Conservation (phyloP, 1,140 invertebrate species). For the Megalonaias nervosa region DNA sequence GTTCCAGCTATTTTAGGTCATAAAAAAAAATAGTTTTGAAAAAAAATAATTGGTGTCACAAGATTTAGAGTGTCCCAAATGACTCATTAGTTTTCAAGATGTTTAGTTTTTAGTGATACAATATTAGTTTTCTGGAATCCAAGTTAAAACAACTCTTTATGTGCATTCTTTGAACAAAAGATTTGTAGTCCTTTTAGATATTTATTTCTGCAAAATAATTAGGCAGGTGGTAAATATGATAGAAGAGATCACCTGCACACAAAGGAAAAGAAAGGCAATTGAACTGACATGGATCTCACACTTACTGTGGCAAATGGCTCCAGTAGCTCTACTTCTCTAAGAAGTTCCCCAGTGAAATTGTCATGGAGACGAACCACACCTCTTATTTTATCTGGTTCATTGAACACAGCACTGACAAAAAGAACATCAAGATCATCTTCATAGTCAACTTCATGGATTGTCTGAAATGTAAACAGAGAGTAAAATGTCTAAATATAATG, state of each 20-base stretch:
- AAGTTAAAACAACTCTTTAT: too few species aligned
- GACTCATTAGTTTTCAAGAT: too few species aligned
- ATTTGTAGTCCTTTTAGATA: background rate
- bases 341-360: constrained; percentile 37
- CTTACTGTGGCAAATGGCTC: constrained; percentile 41
- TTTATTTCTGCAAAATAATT: background rate
- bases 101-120: too few species aligned
- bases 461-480: too few species aligned
- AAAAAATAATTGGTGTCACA: too few species aligned
- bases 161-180: too few species aligned
- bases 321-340: constrained; percentile 33
- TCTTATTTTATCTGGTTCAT: constrained; percentile 14
- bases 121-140: too few species aligned
- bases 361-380: constrained; percentile 37
- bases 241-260: background rate
- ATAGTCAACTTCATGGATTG: constrained; percentile 22
- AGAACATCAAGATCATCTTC: constrained; percentile 41
- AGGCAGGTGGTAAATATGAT: background rate
- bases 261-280: too few species aligned
- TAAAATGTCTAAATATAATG: too few species aligned
- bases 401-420: constrained; percentile 15
- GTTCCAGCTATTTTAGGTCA: too few species aligned
- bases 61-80: too few species aligned
- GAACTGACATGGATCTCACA: background rate
- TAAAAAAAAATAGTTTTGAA: too few species aligned